Percentiles rank a stretch among this genome's conserved stretches.
Conservation (phyloP, 2,888 invertebrate genomes). For the Eulithis prunata region DNA sequence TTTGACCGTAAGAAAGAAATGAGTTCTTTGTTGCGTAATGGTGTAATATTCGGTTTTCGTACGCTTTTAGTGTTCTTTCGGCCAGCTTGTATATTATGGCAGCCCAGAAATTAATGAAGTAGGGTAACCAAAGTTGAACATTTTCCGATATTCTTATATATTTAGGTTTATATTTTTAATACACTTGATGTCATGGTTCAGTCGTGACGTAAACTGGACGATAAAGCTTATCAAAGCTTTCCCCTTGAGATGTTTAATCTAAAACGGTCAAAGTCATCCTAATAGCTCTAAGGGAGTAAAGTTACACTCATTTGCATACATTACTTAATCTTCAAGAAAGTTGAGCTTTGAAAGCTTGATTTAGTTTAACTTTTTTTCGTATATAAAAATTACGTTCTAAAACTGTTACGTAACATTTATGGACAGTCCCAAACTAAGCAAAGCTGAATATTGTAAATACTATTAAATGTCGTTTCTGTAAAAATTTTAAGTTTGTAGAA, state of each 20-base stretch:
- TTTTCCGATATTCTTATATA: too few species aligned
- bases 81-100: too few species aligned
- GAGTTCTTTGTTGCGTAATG: slow-evolving; percentile 12
- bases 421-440: too few species aligned
- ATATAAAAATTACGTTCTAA: too few species aligned
- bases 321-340: slow-evolving; percentile 71
- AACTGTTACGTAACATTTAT: too few species aligned
- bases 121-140: too few species aligned
- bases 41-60: neutral
- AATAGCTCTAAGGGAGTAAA: slow-evolving; percentile 74
- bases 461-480: too few species aligned
- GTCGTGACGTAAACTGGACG: slow-evolving; percentile 12
- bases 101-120: too few species aligned
- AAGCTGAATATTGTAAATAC: too few species aligned
- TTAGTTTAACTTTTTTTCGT: slow-evolving; percentile 43
- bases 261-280: slow-evolving; percentile 75
- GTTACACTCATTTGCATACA: slow-evolving; percentile 77
- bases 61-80: neutral
- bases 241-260: slow-evolving; percentile 50
- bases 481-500: too few species aligned
- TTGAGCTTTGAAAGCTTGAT: slow-evolving; percentile 46
- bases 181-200: slow-evolving; percentile 7
- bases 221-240: slow-evolving; percentile 43
- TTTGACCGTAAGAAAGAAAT: slow-evolving; percentile 10
- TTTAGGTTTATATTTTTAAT: too few species aligned